These are phyloP conservation scores for Cheilosia vernalis DNA, from an alignment of 2,888 invertebrate species.

Conservation along the genomic window DNA sequence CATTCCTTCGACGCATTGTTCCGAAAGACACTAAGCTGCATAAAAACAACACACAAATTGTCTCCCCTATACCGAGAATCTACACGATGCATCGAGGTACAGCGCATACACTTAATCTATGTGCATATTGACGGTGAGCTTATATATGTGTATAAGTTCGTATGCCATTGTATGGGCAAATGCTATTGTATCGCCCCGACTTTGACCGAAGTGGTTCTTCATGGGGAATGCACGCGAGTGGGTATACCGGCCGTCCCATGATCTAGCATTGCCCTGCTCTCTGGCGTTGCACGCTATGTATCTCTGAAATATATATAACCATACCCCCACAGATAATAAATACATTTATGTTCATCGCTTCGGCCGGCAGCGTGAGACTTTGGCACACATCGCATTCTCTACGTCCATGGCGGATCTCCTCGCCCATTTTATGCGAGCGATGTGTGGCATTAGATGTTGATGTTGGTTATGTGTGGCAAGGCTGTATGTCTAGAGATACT, in stretches of 20 bases:
- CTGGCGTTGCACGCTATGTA: neutral
- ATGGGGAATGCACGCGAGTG: slow-evolving; percentile 45
- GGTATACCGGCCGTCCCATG: slow-evolving; percentile 19
- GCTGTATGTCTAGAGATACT: slow-evolving; percentile 64
- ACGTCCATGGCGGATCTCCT: slow-evolving; percentile 27
- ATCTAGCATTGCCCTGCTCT: slow-evolving; percentile 38
- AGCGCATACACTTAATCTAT: slow-evolving; percentile 27
- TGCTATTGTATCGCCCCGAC: slow-evolving; percentile 61
- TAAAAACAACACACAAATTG: neutral
- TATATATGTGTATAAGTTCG: neutral
- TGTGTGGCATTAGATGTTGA: slow-evolving; percentile 55
- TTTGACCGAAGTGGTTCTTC: slow-evolving; percentile 69
- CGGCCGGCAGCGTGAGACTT: slow-evolving; percentile 39
- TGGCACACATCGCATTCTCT: slow-evolving; percentile 59
- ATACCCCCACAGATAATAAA: slow-evolving; percentile 28
- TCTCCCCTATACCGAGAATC: slow-evolving; percentile 19
- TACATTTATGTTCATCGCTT: slow-evolving; percentile 35
- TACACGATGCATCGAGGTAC: slow-evolving; percentile 16
- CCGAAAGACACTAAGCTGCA: neutral
- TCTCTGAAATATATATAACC: slow-evolving; percentile 7
- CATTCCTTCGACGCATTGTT: slow-evolving; percentile 26
- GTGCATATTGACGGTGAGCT: neutral
- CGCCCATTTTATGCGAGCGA: slow-evolving; percentile 27
- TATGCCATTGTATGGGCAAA: slow-evolving; percentile 28
- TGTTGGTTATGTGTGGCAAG: slow-evolving; percentile 70